Base-by-base conservation (phyloP, 64 coral and sea anemone genomes). In the Pocillopora damicornis region DNA sequence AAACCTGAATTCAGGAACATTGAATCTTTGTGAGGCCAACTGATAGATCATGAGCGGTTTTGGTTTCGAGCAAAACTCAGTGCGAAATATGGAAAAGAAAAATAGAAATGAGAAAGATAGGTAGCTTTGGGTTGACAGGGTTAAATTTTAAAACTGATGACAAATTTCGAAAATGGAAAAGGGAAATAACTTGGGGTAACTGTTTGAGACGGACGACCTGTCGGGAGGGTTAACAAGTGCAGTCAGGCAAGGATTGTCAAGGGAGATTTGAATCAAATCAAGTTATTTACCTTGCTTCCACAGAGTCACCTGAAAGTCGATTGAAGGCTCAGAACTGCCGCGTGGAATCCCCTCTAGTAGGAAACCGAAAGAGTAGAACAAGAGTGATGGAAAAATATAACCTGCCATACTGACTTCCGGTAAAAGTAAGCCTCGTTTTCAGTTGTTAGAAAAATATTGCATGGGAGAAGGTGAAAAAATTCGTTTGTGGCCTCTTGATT, bases 211-310 rank as follows among this genome's bases (percentile, higher is more conserved):
- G 42, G 42, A 51, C 42, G 42, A 51, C 42, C 42, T 51, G 42
- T 51, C 42, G 1, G 3, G 42, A 51, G 0, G 42, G 42, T 51
- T 51, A 51, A 2, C 2, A 51, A 51, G 42, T 79, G 15, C 26
- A 25, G 57, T n/a, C 5, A 59, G 5, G 14, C 22, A 60, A 22
- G 15, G 15, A 79, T 15, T 4, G 5, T 2, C 4, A 16, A 35
- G 5, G 34, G 9, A 37, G 13, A 15, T 18, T 12, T 59, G 13
- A 11, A 12, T 60, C n/a, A 56, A 60, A 20, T 58, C 16, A 20
- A 78, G 16, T 20, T 36, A 30, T 76, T 72, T 63, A 89, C 92
- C 87, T 64, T 89, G 87, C 88, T 65, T 93, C 87, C 87, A 89
- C 9, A 93, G 71, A n/a, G 77, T 36, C 26, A 89, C 74, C 42